Evolutionary conservation across 2,797 vertebrate genomes (phyloP).

Genomic region (Sylvia borin): DNA sequence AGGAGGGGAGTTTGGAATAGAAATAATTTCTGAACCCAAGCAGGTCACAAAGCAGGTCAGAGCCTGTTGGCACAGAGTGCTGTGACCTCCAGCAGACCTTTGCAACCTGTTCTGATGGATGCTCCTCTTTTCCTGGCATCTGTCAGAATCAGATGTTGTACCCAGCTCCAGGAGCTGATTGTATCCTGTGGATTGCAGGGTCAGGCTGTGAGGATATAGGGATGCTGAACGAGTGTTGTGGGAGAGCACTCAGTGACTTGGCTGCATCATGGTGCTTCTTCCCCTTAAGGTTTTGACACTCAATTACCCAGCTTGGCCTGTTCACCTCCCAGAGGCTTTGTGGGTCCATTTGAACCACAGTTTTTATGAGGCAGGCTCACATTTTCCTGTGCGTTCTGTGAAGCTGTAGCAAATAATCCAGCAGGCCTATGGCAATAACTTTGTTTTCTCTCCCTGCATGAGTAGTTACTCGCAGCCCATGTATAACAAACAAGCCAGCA

Average conservation of each 20-base stretch:
- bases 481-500: constrained; percentile 80
- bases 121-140: neutral
- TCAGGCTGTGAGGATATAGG: neutral
- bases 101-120: neutral
- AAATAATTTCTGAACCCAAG: neutral
- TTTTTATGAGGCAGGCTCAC: neutral
- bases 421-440: neutral
- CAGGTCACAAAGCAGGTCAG: fast-evolving
- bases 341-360: neutral
- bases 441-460: constrained; percentile 12
- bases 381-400: neutral
- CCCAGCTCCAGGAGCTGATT: neutral
- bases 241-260: neutral
- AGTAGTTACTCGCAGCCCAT: constrained; percentile 86
- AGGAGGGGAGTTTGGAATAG: neutral
- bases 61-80: neutral
- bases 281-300: neutral
- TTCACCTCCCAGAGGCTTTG: neutral
- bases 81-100: neutral
- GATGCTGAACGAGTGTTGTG: neutral
- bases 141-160: neutral
- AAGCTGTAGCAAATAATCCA: neutral
- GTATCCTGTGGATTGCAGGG: neutral
- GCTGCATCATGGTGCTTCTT: neutral
- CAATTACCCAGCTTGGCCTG: neutral